Conservation (phyloP, 23 tunicate genomes). For the Styela plicata region DNA sequence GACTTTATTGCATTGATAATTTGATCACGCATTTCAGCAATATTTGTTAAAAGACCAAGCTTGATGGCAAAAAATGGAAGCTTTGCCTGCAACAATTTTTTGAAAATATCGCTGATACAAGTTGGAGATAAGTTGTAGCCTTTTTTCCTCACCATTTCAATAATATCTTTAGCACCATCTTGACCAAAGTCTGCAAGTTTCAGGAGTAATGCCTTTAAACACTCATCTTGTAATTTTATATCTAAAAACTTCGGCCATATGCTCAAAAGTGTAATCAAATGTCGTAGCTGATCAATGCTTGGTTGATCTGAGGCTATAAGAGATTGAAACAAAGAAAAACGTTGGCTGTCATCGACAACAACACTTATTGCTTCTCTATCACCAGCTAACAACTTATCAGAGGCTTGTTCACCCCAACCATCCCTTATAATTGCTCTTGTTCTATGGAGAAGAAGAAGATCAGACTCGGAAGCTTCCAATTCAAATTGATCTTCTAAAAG, state of each 20-base stretch:
- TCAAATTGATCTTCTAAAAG: constrained; percentile 39
- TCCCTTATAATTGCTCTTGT: constrained; percentile 25
- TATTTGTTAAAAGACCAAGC: constrained; percentile 24
- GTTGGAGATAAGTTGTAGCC: neutral
- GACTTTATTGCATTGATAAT: constrained; percentile 9
- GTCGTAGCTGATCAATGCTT: neutral
- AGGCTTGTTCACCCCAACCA: constrained; percentile 43
- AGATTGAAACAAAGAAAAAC: neutral
- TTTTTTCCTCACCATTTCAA: constrained; percentile 6
- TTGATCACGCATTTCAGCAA: constrained; percentile 5
- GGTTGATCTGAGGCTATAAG: constrained; percentile 1
- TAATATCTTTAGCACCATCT: constrained; percentile 32
- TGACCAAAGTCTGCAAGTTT: constrained; percentile 18
- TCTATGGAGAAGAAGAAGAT: constrained; percentile 36
- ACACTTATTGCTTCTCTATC: neutral
- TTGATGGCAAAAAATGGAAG: constrained; percentile 40
- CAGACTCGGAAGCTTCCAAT: constrained; percentile 20
- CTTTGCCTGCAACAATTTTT: neutral
- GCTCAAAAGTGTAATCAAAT: constrained; percentile 1
- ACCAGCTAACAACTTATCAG: constrained; percentile 29
- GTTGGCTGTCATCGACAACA: neutral
- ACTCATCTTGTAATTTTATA: neutral
- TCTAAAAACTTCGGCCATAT: constrained; percentile 11
- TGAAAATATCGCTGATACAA: constrained; percentile 13
- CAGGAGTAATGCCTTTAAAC: constrained; percentile 22